Conservation (phyloP, 2,797 vertebrate genomes). For the Crocodylus rhombifer region DNA sequence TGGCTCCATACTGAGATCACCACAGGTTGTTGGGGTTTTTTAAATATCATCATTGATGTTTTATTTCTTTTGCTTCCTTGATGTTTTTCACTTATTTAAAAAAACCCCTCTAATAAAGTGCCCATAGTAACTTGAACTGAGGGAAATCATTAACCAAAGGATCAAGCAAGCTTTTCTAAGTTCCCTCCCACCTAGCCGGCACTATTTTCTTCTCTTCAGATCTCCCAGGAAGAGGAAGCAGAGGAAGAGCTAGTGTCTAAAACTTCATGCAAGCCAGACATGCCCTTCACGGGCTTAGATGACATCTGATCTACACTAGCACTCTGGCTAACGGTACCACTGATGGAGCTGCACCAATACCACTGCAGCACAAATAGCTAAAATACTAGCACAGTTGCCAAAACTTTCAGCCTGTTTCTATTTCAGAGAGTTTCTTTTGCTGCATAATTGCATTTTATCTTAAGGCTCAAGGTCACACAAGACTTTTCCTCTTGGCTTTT, state of each 20-base stretch:
- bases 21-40: not conserved
- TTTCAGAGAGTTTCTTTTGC: too few species aligned
- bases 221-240: not conserved
- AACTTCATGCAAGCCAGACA: not conserved
- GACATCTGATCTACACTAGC: not conserved
- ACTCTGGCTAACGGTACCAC: not conserved
- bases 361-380: not conserved
- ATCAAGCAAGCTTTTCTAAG: not conserved
- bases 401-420: too few species aligned
- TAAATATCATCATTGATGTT: not conserved
- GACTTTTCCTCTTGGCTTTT: too few species aligned
- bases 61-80: not conserved
- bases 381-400: not conserved
- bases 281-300: not conserved
- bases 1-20: not conserved
- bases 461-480: too few species aligned
- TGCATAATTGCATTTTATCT: too few species aligned
- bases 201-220: not conserved
- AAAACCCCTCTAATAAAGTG: not conserved
- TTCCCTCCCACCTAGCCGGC: not conserved
- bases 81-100: not conserved
- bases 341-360: not conserved
- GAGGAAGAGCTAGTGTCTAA: not conserved
- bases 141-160: not conserved
- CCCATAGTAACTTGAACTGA: fast-evolving